Base-by-base conservation (phyloP, 64 coral and sea anemone genomes). In the Astreopora myriophthalma region DNA sequence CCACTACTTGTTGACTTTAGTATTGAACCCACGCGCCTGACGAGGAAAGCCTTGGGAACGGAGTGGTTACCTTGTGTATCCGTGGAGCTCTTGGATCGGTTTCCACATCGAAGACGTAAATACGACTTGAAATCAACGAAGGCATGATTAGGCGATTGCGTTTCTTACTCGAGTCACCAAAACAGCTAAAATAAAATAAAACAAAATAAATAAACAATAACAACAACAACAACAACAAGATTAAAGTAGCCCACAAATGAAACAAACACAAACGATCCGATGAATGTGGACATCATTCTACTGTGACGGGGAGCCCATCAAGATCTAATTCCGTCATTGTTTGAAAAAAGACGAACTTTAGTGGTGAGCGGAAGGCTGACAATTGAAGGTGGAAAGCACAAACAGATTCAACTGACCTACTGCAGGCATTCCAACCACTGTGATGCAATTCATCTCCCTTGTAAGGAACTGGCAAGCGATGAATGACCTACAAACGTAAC, bases 381-480 rank as follows among this genome's bases (percentile, higher is more conserved):
- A 17, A 16, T 31, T 7, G 11, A 6, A 73, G 33, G 17, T 22
- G 7, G 32, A 20, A n/a, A 17, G 2, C 2, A 37, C 3, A 6
- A 4, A 20, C 20, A 37, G 22, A 36, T 2, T 34, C 16, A 29
- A 66, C 67, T 83, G 19, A 96, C 94, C 94, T 98, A 55, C 96
- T 98, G 35, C 96, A 98, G 6, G 96, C 94, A 61, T 98, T 98
- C 96, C 96, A 98, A 10, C 96, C 96, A 39, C 93, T 98, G 63
- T 95, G 96, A 32, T 98, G 96, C 22, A 98, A 79, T 55, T 98
- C 96, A 51, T 98, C 96, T 51, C 90, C 93, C 10, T 93, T 34
- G 51, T 95, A 81, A 20, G 94, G 94, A 48, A 92, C 85, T 27
- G 86, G 74, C 5, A 98, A 75, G 25, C 96, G 93, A 80, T 98